Conservation (phyloP, 2,888 invertebrate species). For the Cybosia mesomella region DNA sequence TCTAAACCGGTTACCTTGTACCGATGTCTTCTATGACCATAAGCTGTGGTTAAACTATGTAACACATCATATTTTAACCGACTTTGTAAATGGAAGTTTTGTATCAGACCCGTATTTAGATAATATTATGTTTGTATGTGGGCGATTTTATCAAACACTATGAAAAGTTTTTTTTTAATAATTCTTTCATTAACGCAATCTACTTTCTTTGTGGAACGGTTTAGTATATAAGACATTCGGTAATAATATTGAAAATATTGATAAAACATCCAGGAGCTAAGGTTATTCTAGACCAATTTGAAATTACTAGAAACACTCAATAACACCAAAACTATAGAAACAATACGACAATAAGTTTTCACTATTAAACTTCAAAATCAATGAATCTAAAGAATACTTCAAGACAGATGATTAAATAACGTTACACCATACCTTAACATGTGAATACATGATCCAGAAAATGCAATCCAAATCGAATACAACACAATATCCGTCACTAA, state of each 20-base stretch:
- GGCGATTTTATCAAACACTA: neutral
- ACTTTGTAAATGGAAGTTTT: neutral
- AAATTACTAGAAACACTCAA: neutral
- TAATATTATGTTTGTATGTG: neutral
- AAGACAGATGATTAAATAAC: slow-evolving; percentile 13
- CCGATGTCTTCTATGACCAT: neutral
- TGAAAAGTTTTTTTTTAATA: neutral
- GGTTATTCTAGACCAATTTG: neutral
- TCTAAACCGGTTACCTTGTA: slow-evolving; percentile 10
- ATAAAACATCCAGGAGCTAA: neutral
- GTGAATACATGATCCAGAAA: slow-evolving; percentile 35
- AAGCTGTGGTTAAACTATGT: slow-evolving; percentile 2
- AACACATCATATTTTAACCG: neutral
- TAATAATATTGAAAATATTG: neutral
- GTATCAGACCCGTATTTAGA: neutral
- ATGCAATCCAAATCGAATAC: slow-evolving; percentile 47
- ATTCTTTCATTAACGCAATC: neutral
- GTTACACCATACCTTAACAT: slow-evolving; percentile 37
- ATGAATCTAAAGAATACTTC: neutral
- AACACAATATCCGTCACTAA: slow-evolving; percentile 22
- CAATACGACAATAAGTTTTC: neutral
- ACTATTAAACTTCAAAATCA: neutral
- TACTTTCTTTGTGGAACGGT: neutral
- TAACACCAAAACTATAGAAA: neutral
- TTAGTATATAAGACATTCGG: neutral